phyloP scores from a whole-genome alignment of 2,113 vertebrate species.

The Asarcornis scutulata region DNA sequence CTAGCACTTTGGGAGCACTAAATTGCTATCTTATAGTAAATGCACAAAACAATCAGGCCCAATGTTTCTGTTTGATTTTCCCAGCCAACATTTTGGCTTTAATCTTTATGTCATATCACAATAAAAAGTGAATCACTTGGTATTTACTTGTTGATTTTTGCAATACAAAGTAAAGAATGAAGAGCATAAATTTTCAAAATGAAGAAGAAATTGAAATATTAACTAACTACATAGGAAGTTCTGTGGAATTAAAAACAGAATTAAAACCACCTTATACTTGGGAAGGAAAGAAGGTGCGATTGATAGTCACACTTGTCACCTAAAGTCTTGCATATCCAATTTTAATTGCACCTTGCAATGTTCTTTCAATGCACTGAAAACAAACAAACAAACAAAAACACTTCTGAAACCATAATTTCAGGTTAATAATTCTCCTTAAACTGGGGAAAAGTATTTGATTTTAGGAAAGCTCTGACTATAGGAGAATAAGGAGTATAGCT shows the following conservation, averaged over 20 bases:
- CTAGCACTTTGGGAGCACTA: not conserved
- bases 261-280: not conserved
- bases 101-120: not conserved
- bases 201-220: not conserved
- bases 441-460: not conserved
- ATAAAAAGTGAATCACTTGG: not conserved
- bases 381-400: not conserved
- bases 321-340: not conserved
- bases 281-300: not conserved
- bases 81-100: not conserved
- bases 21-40: not conserved
- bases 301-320: not conserved
- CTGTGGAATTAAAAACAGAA: fast-evolving
- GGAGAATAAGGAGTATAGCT: not conserved
- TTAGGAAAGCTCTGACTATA: not conserved
- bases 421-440: not conserved
- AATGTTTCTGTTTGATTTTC: not conserved
- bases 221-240: not conserved
- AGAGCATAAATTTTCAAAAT: not conserved
- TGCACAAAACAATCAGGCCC: not conserved
- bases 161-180: not conserved
- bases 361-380: not conserved
- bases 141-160: not conserved
- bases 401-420: not conserved
- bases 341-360: not conserved